phyloP scores from a whole-genome alignment of 2,797 vertebrate species.

The Cossypha polioptera region DNA sequence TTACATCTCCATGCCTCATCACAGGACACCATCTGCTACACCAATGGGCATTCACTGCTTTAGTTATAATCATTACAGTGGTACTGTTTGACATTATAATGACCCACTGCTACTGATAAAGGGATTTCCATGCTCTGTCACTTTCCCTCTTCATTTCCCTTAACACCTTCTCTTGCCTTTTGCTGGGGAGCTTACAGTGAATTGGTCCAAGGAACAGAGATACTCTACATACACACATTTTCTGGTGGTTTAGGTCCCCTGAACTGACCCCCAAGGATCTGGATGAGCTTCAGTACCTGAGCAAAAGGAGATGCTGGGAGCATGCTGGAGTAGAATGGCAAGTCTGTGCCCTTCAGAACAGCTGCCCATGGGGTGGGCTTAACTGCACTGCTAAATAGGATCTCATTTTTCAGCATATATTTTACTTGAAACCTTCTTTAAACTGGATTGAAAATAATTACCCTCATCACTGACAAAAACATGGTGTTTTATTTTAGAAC shows the following conservation, averaged over 20 bases:
- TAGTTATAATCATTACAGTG: background rate
- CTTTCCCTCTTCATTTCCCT: background rate
- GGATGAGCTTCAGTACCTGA: background rate
- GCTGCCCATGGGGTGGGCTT: background rate
- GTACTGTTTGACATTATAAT: background rate
- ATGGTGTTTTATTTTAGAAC: background rate
- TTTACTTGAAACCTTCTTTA: background rate
- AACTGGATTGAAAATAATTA: background rate
- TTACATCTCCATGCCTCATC: background rate
- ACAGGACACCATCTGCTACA: background rate
- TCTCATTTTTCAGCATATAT: background rate
- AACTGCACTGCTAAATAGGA: background rate
- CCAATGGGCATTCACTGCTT: background rate
- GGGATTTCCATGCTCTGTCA: background rate
- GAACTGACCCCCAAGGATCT: fast-evolving
- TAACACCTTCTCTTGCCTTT: background rate
- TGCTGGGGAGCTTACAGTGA: background rate
- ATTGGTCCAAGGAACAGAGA: background rate
- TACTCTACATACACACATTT: background rate
- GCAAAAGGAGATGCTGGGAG: background rate
- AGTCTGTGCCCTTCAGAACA: background rate
- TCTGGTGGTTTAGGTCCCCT: background rate
- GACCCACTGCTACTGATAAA: background rate
- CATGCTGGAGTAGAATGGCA: background rate
- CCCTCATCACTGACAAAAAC: background rate